Base-by-base conservation (phyloP, 2,113 vertebrate species). In the Dunckerocampus dactyliophorus region DNA sequence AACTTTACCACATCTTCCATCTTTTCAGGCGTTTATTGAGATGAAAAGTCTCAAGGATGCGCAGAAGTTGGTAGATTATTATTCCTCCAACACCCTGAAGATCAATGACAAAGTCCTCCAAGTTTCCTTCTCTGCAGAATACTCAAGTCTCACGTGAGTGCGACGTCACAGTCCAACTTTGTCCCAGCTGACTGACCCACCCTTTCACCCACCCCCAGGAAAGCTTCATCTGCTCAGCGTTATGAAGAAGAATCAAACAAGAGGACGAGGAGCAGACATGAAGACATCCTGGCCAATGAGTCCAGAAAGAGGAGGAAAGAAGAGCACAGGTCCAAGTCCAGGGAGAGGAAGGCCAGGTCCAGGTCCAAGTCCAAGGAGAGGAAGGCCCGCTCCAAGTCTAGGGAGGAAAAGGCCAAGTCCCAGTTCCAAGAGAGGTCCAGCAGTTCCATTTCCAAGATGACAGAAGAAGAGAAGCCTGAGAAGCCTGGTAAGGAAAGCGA, bases 1-100 rank as follows among this genome's bases (percentile, higher is more conserved):
- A 21, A 14, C 19, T 50, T 51, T 6, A 24, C 49, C 13, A 9
- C 20, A 24, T 24, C 21, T 15, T 8, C 6, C 9, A 53, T 58
- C 19, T 11, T 46, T 66, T 21, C 68, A 91, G 89, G 87, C 68
- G 0, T 89, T 78, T 11, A 37, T 90, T 4, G 90, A 92, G 75
- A 89, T 92, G 90, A 71, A 60, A 13, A 53, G 59, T 0, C 2
- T 46, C 8, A n/a, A 62, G 0, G 88, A 89, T 0, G 88, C 90
- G 47, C 80, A 82, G 56, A 89, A 87, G 47, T 24, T 92, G 68
- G 85, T 91, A 2, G 58, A 84, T 31, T 80, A 85, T 71, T 89
- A 89, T 62, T 50, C 81, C 0, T 59, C 72, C 21, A 82, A 62
- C 51, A n/a, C 42, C 6, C 74, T 91, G 49, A 88, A 72, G 76